Evolutionary conservation across 1,140 invertebrate genomes (phyloP).

Genomic region (Ylistrum balloti): DNA sequence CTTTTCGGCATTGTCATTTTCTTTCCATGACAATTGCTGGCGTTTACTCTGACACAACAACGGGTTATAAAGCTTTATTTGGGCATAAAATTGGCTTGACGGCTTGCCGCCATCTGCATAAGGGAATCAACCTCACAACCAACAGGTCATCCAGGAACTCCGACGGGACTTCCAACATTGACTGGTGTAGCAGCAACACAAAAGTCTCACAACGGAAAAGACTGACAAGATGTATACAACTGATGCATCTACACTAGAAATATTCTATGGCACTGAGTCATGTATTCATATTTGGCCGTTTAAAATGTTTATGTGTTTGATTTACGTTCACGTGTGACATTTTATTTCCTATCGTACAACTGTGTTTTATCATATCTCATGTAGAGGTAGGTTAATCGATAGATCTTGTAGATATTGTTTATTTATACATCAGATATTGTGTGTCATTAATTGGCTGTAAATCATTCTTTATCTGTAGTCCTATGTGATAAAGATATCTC

Average conservation of each 20-base stretch:
- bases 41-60: neutral
- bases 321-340: neutral
- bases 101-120: neutral
- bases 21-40: slow-evolving; percentile 2
- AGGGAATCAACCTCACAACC: neutral
- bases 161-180: neutral
- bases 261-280: neutral
- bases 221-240: neutral
- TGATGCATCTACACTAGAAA: neutral
- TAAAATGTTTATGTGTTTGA: neutral
- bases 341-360: neutral
- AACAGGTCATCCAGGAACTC: neutral
- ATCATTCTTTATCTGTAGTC: neutral
- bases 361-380: neutral
- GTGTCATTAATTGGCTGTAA: neutral
- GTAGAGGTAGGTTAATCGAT: neutral
- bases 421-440: neutral
- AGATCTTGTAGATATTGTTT: neutral
- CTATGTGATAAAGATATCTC: neutral
- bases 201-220: neutral
- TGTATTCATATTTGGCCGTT: neutral
- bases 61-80: neutral
- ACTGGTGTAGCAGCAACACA: neutral
- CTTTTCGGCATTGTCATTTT: neutral
- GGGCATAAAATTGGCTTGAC: neutral